Percentiles rank a stretch among this genome's conserved stretches.
Conservation (phyloP, 2,797 vertebrate genomes). For the Enteromius afrohamiltoni region DNA sequence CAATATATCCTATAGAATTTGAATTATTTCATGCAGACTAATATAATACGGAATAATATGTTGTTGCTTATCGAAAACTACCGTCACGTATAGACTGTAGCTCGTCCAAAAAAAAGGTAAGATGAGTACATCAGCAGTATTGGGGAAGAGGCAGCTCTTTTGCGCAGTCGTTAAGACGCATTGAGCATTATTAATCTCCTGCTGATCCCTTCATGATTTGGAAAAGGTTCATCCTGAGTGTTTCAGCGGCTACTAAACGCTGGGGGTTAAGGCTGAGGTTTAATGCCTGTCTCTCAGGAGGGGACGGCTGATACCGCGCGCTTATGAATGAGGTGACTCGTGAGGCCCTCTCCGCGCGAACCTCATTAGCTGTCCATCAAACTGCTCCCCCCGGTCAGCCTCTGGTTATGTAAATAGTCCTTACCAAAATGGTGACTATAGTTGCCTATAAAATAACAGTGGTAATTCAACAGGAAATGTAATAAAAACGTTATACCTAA, state of each 20-base stretch:
- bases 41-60: neutral
- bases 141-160: neutral
- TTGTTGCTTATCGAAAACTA: neutral
- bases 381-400: constrained; percentile 44
- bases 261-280: constrained; percentile 59
- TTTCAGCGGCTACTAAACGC: constrained; percentile 50
- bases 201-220: constrained; percentile 39
- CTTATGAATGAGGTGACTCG: constrained; percentile 75
- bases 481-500: neutral
- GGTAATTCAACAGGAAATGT: neutral
- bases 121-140: no score
- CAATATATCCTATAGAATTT: neutral
- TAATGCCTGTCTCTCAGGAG: constrained; percentile 66
- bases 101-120: neutral
- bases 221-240: constrained; percentile 49
- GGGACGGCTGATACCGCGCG: constrained; percentile 63
- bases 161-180: neutral
- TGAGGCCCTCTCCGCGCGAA: constrained; percentile 63
- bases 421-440: neutral
- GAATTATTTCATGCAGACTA: neutral
- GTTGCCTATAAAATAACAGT: neutral
- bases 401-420: constrained; percentile 60
- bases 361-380: constrained; percentile 67
- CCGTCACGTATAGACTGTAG: neutral
- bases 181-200: constrained; percentile 20